Conservation (phyloP, 35 echinoderm and acorn worm species). For the Acanthaster planci region DNA sequence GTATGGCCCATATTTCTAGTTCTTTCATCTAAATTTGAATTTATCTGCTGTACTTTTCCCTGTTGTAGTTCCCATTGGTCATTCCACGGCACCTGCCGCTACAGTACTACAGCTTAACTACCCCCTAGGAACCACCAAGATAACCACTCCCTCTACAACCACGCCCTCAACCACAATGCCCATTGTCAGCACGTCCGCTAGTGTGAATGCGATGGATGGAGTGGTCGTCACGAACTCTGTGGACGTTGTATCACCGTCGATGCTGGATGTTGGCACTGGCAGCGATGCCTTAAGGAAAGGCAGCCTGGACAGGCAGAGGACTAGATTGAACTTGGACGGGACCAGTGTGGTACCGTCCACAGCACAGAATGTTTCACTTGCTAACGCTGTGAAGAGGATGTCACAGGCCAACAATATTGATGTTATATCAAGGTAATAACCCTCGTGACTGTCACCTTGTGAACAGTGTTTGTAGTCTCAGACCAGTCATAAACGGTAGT, state of each 20-base stretch:
- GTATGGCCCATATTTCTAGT: background rate
- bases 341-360: background rate
- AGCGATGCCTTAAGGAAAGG: background rate
- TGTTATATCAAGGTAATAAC: conserved; percentile 39
- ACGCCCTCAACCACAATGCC: background rate
- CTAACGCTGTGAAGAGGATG: conserved; percentile 51
- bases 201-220: background rate
- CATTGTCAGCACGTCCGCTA: background rate
- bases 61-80: conserved; percentile 79
- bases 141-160: conserved; percentile 3
- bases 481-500: no score
- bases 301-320: background rate
- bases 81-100: conserved; percentile 99
- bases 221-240: background rate
- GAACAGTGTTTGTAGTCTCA: no score
- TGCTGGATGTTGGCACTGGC: background rate
- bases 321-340: background rate
- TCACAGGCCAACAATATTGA: conserved; percentile 53
- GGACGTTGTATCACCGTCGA: background rate
- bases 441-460: background rate
- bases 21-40: background rate
- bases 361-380: conserved; percentile 11
- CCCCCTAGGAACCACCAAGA: conserved; percentile 72
- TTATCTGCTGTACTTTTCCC: background rate
- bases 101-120: conserved; percentile 99